Conservation (phyloP, 2,888 invertebrate species). For the Euclidia mi region DNA sequence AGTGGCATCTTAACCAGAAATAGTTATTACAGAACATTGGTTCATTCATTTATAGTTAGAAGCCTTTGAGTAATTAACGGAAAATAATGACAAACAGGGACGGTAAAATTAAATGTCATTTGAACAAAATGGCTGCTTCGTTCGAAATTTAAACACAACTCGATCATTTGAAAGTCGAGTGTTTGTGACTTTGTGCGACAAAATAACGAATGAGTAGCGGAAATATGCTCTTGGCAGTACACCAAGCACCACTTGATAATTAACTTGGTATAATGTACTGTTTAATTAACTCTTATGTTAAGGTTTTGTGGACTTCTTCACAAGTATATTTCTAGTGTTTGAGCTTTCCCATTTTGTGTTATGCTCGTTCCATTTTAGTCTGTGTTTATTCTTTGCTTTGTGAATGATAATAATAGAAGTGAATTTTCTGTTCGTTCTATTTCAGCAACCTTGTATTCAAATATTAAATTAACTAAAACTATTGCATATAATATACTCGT, state of each 20-base stretch:
- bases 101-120: not conserved
- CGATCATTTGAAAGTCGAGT: slow-evolving; percentile 3
- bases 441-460: no score
- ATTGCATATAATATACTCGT: no score
- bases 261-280: slow-evolving; percentile 46
- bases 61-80: no score
- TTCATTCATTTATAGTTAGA: no score
- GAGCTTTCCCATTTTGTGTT: not conserved
- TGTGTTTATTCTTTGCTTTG: not conserved
- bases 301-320: not conserved
- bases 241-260: slow-evolving; percentile 54
- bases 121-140: not conserved
- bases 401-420: no score
- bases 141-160: not conserved
- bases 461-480: no score
- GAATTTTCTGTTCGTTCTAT: no score
- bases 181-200: slow-evolving; percentile 9
- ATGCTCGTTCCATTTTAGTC: not conserved
- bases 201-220: slow-evolving; percentile 31
- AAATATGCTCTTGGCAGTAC: slow-evolving; percentile 44
- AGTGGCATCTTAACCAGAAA: no score
- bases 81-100: no score
- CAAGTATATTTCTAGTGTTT: not conserved
- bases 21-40: no score
- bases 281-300: slow-evolving; percentile 45